Evolutionary conservation across 1,140 invertebrate genomes (phyloP).

Genomic region (Phenacoccus solenopsis): DNA sequence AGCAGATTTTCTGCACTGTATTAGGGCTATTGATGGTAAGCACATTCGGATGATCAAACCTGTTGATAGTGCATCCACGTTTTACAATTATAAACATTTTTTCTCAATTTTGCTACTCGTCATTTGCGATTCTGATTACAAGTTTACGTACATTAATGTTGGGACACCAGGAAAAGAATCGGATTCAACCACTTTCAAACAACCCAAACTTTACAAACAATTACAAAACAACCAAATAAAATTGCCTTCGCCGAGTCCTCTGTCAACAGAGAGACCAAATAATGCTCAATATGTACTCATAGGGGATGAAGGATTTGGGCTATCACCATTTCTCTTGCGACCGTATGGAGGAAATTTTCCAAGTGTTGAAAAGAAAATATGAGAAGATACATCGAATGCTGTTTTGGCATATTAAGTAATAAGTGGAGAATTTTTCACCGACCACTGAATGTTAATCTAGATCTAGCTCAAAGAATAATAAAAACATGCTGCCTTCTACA

Average conservation of each 20-base stretch:
- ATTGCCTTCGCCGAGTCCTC: constrained; percentile 10
- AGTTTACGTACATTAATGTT: constrained; percentile 19
- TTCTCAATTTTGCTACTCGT: constrained; percentile 31
- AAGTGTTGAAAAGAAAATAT: constrained; percentile 28
- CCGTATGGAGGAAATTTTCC: constrained; percentile 24
- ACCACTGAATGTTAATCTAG: constrained; percentile 25
- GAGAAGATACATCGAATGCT: constrained; percentile 33
- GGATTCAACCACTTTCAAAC: constrained; percentile 21
- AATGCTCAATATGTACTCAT: background rate
- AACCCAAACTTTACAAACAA: constrained; percentile 14
- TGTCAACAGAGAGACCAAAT: background rate
- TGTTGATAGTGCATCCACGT: constrained; percentile 31
- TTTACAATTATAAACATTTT: constrained; percentile 39
- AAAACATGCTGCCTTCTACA: constrained; percentile 25
- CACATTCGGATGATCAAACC: constrained; percentile 27
- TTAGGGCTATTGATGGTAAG: constrained; percentile 19
- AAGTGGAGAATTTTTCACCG: constrained; percentile 25
- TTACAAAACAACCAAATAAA: constrained; percentile 6
- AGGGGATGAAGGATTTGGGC: constrained; percentile 36
- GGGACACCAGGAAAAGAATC: constrained; percentile 19
- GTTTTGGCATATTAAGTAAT: constrained; percentile 32
- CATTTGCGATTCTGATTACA: constrained; percentile 18
- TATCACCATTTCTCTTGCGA: constrained; percentile 30
- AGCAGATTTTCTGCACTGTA: constrained; percentile 15
- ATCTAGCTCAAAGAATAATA: constrained; percentile 24